Evolutionary conservation across 2,797 vertebrate species (phyloP).

Genomic region (Clarias platycephalus): DNA sequence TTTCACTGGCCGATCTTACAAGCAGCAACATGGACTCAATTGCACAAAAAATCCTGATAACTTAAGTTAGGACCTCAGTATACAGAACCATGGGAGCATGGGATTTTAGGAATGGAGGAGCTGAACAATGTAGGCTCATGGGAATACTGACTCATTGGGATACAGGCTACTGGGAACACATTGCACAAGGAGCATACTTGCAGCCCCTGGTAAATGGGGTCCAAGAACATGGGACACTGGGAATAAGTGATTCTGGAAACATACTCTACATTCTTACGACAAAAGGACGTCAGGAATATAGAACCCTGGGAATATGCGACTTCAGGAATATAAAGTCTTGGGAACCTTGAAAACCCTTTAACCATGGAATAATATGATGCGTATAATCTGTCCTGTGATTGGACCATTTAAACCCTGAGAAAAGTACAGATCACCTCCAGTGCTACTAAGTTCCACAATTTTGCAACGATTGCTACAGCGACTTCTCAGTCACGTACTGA

Average conservation of each 20-base stretch:
- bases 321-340: not conserved
- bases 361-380: not conserved
- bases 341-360: not conserved
- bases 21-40: not conserved
- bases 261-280: too few relatives aligned
- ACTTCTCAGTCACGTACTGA: not conserved
- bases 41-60: not conserved
- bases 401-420: not conserved
- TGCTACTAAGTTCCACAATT: not conserved
- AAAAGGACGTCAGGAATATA: not conserved
- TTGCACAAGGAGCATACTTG: not conserved
- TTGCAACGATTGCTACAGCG: too few relatives aligned
- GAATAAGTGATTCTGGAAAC: not conserved
- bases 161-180: not conserved
- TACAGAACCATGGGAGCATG: not conserved
- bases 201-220: not conserved
- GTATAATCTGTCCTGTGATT: not conserved
- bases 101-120: not conserved
- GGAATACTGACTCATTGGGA: not conserved
- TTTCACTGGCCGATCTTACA: not conserved
- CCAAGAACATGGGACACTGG: not conserved
- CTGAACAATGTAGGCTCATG: not conserved
- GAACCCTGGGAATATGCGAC: not conserved
- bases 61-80: not conserved
- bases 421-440: not conserved